Base-by-base conservation (phyloP, 2,113 vertebrate species). In the Synchiropus splendidus region DNA sequence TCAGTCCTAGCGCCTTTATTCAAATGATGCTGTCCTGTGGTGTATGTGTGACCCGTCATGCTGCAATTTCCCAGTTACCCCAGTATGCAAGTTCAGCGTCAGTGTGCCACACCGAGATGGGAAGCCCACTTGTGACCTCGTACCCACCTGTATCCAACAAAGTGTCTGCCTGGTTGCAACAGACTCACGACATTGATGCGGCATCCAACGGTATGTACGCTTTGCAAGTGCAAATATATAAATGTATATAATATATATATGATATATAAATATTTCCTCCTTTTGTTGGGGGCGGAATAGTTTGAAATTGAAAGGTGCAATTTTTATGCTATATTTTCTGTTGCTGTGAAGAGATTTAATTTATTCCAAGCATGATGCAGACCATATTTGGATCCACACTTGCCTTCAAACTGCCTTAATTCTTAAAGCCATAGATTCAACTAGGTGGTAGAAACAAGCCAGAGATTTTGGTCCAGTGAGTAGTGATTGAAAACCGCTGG, bases 81-180 rank as follows among this genome's bases (percentile, higher is more conserved):
- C 54, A 67, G 13, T 82, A 76, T 5, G 64, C 80, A 53, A 78
- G 70, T 52, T 64, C 65, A 0, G 52, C 48, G 1, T 74, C 77
- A 0, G 1, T 67, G 4, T 70, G 45, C 37, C 39, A 60, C 2
- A 41, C 52, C 4, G 70, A 74, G 9, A 42, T 36, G 15, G 46
- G 3, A 5, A 67, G 49, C 14, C 54, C 74, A 0, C 38, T 70
- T 0, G 1, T 43, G 0, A 2, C 56, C 21, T 42, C 70, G 5
- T 36, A 78, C 1, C 52, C 71, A 1, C 70, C 42, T 0, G 67
- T 77, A 15, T 67, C 64, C 82, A 86, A 43, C 79, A 88, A 91
- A 61, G 88, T 94, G 63, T 80, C 83, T 1, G 32, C 85, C 0
- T 95, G 92, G 93, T 84, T 95, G 51, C 85, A 90, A 75, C 87